phyloP scores from a whole-genome alignment of 2,797 vertebrate species.

The Crocodylus rhombifer region DNA sequence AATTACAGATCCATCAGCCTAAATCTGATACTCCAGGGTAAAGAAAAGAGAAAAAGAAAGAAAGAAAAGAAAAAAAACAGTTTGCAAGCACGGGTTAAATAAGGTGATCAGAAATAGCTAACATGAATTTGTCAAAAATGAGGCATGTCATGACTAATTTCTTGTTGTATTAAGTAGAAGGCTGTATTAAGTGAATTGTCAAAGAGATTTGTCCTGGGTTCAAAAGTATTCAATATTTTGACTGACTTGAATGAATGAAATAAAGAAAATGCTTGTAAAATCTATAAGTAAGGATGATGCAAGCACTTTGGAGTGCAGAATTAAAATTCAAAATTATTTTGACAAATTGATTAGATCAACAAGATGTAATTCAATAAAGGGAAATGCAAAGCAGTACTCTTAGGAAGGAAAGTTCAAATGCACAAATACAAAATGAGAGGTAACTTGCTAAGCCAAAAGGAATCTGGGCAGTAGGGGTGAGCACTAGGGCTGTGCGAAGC shows the following conservation, averaged over 20 bases:
- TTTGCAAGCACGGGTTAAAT: background rate
- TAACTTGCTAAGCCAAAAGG: background rate
- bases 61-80: too few species aligned
- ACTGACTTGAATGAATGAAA: background rate
- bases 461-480: background rate
- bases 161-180: background rate
- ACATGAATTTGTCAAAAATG: background rate
- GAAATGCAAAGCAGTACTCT: too few species aligned
- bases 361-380: too few species aligned
- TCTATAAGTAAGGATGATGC: background rate
- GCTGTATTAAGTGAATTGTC: background rate
- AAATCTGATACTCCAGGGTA: background rate
- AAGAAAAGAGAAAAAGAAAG: too few species aligned
- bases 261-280: background rate
- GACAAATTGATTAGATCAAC: background rate
- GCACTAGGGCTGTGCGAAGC: too few species aligned
- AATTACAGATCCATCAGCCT: background rate
- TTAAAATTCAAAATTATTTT: background rate
- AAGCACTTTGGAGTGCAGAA: background rate
- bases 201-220: fast-evolving
- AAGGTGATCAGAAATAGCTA: background rate
- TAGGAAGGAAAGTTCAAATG: background rate
- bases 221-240: slow-evolving; percentile 10
- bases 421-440: background rate
- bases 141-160: background rate